Evolutionary conservation across 2,888 invertebrate genomes (phyloP).

Genomic region (Parapristionchus giblindavisi): DNA sequence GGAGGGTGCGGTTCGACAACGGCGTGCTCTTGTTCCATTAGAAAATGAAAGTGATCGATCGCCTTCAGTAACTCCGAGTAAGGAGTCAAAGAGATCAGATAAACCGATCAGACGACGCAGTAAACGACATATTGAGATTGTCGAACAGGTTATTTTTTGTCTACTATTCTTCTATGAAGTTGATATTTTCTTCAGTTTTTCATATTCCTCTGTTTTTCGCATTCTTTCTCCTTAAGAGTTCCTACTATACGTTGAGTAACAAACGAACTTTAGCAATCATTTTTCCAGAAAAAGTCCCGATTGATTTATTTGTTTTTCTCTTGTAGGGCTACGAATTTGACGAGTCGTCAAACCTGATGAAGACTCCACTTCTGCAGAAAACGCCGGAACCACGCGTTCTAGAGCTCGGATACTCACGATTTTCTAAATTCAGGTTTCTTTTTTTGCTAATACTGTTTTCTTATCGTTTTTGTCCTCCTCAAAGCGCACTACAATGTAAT

Average conservation of each 20-base stretch:
- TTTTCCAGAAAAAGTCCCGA: too few relatives aligned
- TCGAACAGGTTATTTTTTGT: constrained; percentile 14
- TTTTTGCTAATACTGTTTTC: neutral
- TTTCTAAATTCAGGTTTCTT: constrained; percentile 19
- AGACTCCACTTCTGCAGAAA: constrained; percentile 9
- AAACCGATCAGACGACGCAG: constrained; percentile 1
- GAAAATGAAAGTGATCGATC: constrained; percentile 18
- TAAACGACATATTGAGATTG: neutral
- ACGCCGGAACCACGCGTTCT: constrained; percentile 18
- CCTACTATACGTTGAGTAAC: too few relatives aligned
- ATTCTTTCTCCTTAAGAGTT: too few relatives aligned
- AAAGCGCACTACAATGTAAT: too few relatives aligned
- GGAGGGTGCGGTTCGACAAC: constrained; percentile 15
- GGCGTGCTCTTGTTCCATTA: constrained; percentile 4
- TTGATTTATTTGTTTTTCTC: neutral
- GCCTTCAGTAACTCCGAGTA: constrained; percentile 4
- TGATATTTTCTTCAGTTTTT: too few relatives aligned
- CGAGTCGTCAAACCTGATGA: constrained; percentile 26
- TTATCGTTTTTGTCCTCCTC: too few relatives aligned
- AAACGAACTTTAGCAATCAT: too few relatives aligned
- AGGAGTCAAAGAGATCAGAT: neutral
- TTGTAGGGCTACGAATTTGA: constrained; percentile 30
- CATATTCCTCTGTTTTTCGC: too few relatives aligned
- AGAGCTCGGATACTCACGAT: neutral
- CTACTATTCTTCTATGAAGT: too few relatives aligned